Conservation (phyloP, 2,797 vertebrate genomes). For the Nothura maculosa region DNA sequence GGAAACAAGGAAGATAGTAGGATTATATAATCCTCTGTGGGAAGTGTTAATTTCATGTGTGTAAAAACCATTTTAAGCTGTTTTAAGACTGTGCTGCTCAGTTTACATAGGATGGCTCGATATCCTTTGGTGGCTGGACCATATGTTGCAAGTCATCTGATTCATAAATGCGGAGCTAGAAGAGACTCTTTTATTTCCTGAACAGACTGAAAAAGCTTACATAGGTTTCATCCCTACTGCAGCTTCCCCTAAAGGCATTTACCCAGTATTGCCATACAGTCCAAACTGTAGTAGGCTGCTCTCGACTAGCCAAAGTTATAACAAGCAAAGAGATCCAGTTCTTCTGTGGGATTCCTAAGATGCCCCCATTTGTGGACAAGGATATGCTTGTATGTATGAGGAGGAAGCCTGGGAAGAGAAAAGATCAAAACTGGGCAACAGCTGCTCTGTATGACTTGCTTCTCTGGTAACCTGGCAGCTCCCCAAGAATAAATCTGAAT, state of each 20-base stretch:
- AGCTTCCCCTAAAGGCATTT: background rate
- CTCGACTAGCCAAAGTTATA: background rate
- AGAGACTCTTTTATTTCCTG: background rate
- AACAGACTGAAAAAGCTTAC: background rate
- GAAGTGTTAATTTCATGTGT: background rate
- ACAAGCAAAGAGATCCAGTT: accelerated
- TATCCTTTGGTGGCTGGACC: background rate
- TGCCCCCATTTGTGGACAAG: background rate
- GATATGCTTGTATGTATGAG: background rate
- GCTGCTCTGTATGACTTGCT: slow-evolving; percentile 60
- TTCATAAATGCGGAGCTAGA: background rate
- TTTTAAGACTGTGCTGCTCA: accelerated
- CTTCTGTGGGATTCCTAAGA: background rate
- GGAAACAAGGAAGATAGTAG: background rate
- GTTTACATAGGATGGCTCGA: background rate
- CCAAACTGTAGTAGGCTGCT: background rate
- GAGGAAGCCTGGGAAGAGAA: slow-evolving; percentile 29
- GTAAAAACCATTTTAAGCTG: background rate
- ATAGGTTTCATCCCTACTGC: background rate
- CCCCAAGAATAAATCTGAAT: slow-evolving; percentile 37
- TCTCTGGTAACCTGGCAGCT: slow-evolving; percentile 70
- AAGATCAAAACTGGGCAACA: slow-evolving; percentile 55
- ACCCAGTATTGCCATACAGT: background rate
- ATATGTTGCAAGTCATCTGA: background rate
- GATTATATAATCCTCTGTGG: background rate